phyloP scores from a whole-genome alignment of 2,797 vertebrate species.

The Mormyrus hasselquistii region DNA sequence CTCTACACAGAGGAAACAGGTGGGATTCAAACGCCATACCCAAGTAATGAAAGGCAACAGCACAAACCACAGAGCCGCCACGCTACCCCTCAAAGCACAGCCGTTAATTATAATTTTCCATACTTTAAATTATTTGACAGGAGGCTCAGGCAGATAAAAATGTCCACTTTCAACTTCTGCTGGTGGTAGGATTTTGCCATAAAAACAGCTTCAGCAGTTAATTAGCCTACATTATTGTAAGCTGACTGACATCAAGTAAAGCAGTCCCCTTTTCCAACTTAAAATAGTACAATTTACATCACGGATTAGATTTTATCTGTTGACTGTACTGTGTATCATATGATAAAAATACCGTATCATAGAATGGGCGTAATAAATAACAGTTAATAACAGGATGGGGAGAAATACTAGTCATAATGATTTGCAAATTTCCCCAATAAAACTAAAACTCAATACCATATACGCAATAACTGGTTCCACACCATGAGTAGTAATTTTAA shows the following conservation, averaged over 20 bases:
- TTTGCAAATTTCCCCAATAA: neutral
- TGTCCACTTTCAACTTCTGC: neutral
- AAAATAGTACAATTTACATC: neutral
- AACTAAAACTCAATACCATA: neutral
- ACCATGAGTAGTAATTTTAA: neutral
- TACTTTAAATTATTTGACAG: neutral
- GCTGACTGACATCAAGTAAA: neutral
- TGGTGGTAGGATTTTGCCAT: neutral
- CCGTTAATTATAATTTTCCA: neutral
- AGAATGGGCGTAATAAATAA: neutral
- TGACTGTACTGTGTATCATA: neutral
- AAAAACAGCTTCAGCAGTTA: slow-evolving; percentile 4
- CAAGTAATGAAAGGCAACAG: neutral
- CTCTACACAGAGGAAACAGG: neutral
- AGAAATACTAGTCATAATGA: neutral
- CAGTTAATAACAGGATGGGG: neutral
- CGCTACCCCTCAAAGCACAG: neutral
- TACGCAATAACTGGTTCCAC: neutral
- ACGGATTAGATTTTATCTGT: neutral
- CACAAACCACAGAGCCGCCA: neutral
- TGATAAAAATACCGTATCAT: neutral
- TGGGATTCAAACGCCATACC: neutral
- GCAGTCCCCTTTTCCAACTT: neutral
- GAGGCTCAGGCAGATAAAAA: neutral
- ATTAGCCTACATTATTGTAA: neutral